These are phyloP conservation scores for Theonella swinhoei DNA, from an alignment of 37 sponge, comb jelly and placozoan species.

Conservation along the genomic window DNA sequence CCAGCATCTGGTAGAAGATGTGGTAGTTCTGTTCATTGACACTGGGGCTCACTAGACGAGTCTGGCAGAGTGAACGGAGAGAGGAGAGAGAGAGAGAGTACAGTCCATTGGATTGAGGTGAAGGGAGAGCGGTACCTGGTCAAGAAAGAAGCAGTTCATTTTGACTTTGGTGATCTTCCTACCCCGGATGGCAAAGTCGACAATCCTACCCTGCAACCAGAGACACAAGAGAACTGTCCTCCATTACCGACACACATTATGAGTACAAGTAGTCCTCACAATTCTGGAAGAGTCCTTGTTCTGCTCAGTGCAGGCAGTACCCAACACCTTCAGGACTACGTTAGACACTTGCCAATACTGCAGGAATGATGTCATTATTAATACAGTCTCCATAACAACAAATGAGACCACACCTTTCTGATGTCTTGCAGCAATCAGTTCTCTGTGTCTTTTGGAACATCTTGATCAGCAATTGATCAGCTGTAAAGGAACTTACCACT, in stretches of 20 bases:
- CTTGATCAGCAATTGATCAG: constrained; percentile 68
- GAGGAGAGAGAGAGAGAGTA: constrained; percentile 15
- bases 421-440: constrained; percentile 57
- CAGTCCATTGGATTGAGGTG: background rate
- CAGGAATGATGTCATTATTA: background rate
- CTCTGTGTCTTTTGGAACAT: constrained; percentile 47
- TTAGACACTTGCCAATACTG: constrained; percentile 77
- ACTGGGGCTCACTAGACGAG: constrained; percentile 57
- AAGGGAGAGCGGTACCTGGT: constrained; percentile 50
- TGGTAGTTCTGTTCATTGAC: constrained; percentile 76
- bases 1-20: constrained; percentile 88
- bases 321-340: constrained; percentile 75
- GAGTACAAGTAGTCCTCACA: constrained; percentile 38
- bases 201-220: constrained; percentile 59
- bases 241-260: no score
- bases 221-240: background rate
- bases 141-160: constrained; percentile 78
- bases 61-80: constrained; percentile 13
- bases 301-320: constrained; percentile 49
- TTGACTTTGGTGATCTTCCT: constrained; percentile 57
- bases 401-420: constrained; percentile 34
- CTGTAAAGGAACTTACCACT: constrained; percentile 83
- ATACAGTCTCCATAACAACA: background rate
- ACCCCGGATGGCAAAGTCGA: constrained; percentile 63
- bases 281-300: constrained; percentile 83